Conservation (phyloP, 2,888 invertebrate species). For the Chrysotoxum bicinctum region DNA sequence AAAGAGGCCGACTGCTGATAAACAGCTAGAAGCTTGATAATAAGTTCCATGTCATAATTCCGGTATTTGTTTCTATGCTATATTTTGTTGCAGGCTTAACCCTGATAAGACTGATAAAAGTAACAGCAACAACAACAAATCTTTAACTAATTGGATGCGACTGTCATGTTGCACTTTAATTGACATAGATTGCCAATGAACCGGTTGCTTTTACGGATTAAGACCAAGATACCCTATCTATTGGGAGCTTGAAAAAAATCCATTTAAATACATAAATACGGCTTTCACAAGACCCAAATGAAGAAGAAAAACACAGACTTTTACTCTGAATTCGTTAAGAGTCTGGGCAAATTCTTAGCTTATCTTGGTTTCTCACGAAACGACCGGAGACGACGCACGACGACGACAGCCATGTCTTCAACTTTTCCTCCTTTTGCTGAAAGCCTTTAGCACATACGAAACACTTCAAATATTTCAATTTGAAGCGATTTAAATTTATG, state of each 20-base stretch:
- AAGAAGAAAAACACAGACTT: not conserved
- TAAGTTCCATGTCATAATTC: not conserved
- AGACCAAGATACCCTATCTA: constrained; percentile 10
- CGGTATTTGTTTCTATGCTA: not conserved
- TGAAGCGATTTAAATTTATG: constrained; percentile 27
- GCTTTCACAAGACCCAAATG: not conserved
- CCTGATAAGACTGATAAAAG: constrained; percentile 23
- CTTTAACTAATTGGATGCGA: constrained; percentile 33
- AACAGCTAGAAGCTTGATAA: not conserved
- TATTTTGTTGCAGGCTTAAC: constrained; percentile 3
- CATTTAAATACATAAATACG: not conserved
- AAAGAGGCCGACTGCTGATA: not conserved
- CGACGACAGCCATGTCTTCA: not conserved
- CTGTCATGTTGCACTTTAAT: constrained; percentile 22
- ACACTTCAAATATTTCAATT: constrained; percentile 1
- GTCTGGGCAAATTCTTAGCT: constrained; percentile 17
- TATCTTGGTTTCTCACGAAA: constrained; percentile 17
- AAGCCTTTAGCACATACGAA: not conserved
- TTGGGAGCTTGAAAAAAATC: not conserved
- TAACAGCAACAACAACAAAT: not conserved
- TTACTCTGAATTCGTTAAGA: constrained; percentile 7
- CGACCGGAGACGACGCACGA: not conserved
- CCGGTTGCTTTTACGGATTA: constrained; percentile 18
- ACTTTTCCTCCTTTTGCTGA: not conserved
- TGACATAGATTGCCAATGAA: constrained; percentile 37